Evolutionary conservation across 1,140 invertebrate genomes (phyloP).

Genomic region (Sesamia nonagrioides): DNA sequence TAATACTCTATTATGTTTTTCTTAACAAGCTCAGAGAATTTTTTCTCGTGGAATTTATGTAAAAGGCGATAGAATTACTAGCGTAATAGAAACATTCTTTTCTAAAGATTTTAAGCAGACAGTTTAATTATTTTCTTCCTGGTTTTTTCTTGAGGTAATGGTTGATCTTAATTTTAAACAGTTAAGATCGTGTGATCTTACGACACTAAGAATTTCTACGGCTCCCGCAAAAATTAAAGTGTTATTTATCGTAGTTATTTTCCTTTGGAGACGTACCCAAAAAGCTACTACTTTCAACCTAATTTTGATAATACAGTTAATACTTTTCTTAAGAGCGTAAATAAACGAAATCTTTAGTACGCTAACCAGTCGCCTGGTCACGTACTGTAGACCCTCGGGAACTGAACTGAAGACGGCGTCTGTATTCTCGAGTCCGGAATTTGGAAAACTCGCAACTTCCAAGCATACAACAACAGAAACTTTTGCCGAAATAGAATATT

Average conservation of each 20-base stretch:
- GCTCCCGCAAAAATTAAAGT: too few relatives aligned
- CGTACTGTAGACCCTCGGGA: conserved; percentile 37
- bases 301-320: conserved; percentile 17
- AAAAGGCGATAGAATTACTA: too few relatives aligned
- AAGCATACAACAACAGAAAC: conserved; percentile 38
- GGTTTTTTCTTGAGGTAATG: too few relatives aligned
- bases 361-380: conserved; percentile 35
- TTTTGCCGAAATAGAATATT: conserved; percentile 37
- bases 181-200: neutral
- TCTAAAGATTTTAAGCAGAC: too few relatives aligned
- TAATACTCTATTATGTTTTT: too few relatives aligned
- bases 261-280: neutral
- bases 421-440: conserved; percentile 24
- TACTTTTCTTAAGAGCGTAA: conserved; percentile 3
- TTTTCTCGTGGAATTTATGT: too few relatives aligned
- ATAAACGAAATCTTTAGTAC: conserved; percentile 35
- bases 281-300: neutral
- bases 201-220: neutral
- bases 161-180: too few relatives aligned
- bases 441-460: conserved; percentile 41
- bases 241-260: neutral
- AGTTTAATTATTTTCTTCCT: too few relatives aligned
- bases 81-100: too few relatives aligned
- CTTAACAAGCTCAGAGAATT: too few relatives aligned
- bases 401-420: conserved; percentile 3